Conservation (phyloP, 2,797 vertebrate genomes). For the Mycteria americana region DNA sequence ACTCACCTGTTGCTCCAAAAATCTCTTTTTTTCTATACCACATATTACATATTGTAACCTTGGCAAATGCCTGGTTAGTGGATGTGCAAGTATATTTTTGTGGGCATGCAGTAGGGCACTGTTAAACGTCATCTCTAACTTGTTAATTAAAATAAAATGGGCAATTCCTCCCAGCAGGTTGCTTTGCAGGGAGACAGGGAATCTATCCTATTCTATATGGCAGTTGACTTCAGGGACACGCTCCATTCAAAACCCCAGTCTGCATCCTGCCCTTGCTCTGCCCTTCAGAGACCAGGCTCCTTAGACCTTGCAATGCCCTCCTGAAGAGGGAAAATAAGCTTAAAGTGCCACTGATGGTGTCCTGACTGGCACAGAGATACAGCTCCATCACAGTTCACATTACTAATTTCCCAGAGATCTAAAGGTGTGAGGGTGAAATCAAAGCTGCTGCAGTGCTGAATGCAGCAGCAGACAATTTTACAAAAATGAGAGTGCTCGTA, state of each 20-base stretch:
- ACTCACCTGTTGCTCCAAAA: not conserved
- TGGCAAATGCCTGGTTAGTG: not conserved
- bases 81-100: not conserved
- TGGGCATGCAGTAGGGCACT: not conserved
- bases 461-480: not conserved
- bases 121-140: not conserved
- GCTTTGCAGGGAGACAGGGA: not conserved
- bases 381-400: not conserved
- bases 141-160: not conserved
- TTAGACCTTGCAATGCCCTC: not conserved
- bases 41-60: not conserved
- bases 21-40: not conserved
- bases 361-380: not conserved
- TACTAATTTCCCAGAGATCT: not conserved
- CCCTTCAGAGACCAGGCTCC: not conserved
- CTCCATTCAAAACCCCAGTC: not conserved
- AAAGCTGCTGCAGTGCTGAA: not conserved
- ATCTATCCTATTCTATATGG: not conserved
- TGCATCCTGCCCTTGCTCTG: not conserved
- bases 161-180: not conserved
- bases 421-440: not conserved
- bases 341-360: not conserved
- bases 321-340: not conserved
- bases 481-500: not conserved
- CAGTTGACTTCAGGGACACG: fast-evolving